Evolutionary conservation across 2,797 vertebrate species (phyloP), one percentile per base, ranked within the genome.

Genomic region (Anguilla megastoma): DNA sequence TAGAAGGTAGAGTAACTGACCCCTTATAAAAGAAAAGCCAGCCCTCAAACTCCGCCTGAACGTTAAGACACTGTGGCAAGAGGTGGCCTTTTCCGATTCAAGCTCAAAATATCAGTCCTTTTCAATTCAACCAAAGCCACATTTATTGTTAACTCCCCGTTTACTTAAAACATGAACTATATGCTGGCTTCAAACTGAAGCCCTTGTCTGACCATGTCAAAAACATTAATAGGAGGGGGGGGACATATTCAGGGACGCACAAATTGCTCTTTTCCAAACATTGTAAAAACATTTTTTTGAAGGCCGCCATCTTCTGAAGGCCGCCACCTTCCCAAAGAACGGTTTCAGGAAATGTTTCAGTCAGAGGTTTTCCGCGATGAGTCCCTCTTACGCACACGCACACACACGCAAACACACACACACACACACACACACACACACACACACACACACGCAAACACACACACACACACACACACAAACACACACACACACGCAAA

Each of bases 221-320:
- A 83, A 83, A 83, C 14, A 45, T 24, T 12, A 80, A 80, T 16
- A 21, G 8, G 21, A 83, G 45, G 21, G 33, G 16, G 7, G 14
- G 9, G 7, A 24, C 33, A 18, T 33, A 24, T n/a, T 66, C 63
- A 66, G 21, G 63, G 63, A 66, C 9, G 24, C 21, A 66, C 4
- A 18, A 41, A 36, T 36, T 36, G 33, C 33, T 14, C 3, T 16
- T 36, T 7, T 30, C 69, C 69, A 33, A 21, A 41, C 36, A 7
- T 45, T 79, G 71, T 12, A 76, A 76, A 76, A 83, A 24, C 36
- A 63, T 18, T 66, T 79, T 79, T 18, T 48, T 27, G 24, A 54
- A 84, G 80, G 80, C 80, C 48, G 21, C 21, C 48, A 84, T 27
- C n/a, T 79, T 79, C 74, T 45, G 74, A 79, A 41, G 41, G 41